These are phyloP conservation scores for Thunnus thynnus DNA, from an alignment of 2,113 vertebrate genomes.

Conservation along the genomic window DNA sequence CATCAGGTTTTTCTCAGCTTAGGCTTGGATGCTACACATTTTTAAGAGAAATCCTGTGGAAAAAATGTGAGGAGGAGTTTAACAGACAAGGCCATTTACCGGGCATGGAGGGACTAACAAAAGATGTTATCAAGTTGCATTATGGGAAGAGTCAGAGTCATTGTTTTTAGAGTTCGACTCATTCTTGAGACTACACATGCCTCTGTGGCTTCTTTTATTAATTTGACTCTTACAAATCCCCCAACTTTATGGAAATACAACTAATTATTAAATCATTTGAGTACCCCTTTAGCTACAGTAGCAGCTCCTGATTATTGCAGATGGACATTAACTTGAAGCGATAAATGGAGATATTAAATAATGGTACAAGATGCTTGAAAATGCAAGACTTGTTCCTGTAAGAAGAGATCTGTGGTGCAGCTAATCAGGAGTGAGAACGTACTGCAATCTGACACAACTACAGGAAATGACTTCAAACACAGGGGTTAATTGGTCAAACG, in stretches of 20 bases:
- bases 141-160: not conserved
- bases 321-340: not conserved
- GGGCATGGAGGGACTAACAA: not conserved
- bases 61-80: not conserved
- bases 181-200: too few species aligned
- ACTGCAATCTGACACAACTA: not conserved
- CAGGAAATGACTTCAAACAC: slow-evolving; percentile 29
- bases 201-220: not conserved
- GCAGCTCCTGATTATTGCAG: not conserved
- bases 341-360: not conserved
- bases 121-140: not conserved
- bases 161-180: not conserved
- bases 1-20: not conserved
- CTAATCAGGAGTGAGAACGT: not conserved
- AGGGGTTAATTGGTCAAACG: slow-evolving; percentile 15
- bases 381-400: not conserved
- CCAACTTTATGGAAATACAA: not conserved
- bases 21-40: not conserved
- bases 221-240: not conserved
- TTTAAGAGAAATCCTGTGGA: not conserved
- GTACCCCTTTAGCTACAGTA: too few species aligned
- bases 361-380: not conserved
- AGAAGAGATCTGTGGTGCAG: not conserved
- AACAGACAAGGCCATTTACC: not conserved
- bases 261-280: too few species aligned